phyloP scores from a whole-genome alignment of 2,113 vertebrate species.

The Sarotherodon lohbergeri region DNA sequence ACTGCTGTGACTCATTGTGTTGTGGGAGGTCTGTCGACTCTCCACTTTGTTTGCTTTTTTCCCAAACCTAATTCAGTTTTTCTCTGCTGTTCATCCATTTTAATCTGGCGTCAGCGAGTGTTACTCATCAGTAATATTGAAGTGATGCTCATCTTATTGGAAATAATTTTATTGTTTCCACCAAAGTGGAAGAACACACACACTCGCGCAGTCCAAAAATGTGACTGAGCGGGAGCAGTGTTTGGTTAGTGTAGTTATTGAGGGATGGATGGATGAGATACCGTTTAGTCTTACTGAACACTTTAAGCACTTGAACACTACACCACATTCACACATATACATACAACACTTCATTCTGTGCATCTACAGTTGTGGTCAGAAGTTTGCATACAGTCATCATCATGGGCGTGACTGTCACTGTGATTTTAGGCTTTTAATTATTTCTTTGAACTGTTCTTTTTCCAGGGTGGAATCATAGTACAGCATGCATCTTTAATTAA shows the following conservation, averaged over 20 bases:
- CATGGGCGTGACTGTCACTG: background rate
- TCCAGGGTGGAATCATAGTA: background rate
- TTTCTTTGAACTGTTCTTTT: background rate
- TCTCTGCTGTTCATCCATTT: background rate
- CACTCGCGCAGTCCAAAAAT: background rate
- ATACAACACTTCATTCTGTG: background rate
- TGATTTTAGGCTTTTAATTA: background rate
- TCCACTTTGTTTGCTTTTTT: slow-evolving; percentile 8
- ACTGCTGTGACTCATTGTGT: slow-evolving; percentile 46
- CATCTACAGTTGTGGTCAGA: background rate
- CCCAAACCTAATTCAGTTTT: background rate
- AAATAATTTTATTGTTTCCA: background rate
- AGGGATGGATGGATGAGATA: background rate
- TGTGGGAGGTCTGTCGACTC: slow-evolving; percentile 47
- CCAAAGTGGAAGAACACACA: background rate
- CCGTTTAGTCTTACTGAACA: background rate
- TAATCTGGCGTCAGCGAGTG: background rate
- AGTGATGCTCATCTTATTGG: background rate
- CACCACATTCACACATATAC: background rate
- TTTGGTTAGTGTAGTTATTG: background rate
- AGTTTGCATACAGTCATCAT: background rate
- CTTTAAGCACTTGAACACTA: background rate
- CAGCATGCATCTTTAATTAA: background rate
- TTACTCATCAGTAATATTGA: background rate
- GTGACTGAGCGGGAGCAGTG: background rate